Percentiles rank a stretch among this genome's conserved stretches.
Conservation (phyloP, 2,113 vertebrate species). For the Urocitellus parryii region DNA sequence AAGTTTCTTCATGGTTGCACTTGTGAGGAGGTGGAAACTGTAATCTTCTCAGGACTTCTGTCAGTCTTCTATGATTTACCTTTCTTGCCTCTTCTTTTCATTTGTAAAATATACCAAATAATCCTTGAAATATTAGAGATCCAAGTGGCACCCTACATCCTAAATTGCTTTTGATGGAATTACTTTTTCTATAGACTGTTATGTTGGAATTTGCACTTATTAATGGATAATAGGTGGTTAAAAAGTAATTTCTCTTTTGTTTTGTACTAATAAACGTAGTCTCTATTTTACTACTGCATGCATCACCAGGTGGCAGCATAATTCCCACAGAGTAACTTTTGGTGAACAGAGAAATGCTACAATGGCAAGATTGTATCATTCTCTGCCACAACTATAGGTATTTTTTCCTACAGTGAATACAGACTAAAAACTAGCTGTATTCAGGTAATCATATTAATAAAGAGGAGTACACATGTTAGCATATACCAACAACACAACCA, state of each 20-base stretch:
- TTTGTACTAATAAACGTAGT: not conserved
- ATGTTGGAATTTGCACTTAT: not conserved
- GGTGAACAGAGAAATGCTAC: not conserved
- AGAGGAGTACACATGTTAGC: not conserved
- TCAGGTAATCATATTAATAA: not conserved
- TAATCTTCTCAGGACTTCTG: not conserved
- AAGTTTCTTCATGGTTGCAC: not conserved
- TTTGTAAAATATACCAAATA: not conserved
- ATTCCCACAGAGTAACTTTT: conserved; percentile 40
- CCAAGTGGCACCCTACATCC: not conserved
- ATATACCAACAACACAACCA: not conserved
- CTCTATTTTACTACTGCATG: not conserved
- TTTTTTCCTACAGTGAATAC: not conserved
- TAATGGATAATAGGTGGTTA: not conserved
- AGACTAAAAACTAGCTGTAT: not conserved
- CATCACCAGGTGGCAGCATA: conserved; percentile 68
- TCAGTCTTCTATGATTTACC: not conserved
- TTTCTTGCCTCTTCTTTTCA: not conserved
- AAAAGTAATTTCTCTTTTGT: not conserved
- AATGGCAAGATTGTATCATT: not conserved
- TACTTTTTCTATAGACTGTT: not conserved
- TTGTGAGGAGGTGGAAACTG: not conserved
- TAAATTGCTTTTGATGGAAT: not conserved
- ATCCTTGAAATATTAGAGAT: not conserved
- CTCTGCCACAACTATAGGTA: not conserved